Base-by-base conservation (phyloP, 2,888 invertebrate species). In the Limnephilus rhombicus region DNA sequence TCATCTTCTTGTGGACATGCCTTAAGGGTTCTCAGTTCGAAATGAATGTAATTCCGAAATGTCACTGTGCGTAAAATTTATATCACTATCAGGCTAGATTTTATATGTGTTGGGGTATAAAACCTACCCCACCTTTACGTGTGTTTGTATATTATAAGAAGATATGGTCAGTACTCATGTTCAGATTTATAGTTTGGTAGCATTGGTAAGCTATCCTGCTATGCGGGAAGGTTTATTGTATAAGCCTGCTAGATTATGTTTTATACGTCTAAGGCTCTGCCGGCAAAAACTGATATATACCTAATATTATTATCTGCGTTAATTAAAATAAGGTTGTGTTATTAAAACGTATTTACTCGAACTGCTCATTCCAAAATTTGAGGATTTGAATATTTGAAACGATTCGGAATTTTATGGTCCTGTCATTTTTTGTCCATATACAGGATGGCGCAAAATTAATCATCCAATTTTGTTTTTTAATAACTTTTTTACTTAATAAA, bases 51-150 rank as follows among this genome's bases (percentile, higher is more conserved):
- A 92, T 92, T 90, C 87, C 82, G 83, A 90, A 92, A 90, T 90
- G 92, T 90, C 92, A 90, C 92, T 34, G 86, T 68, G 90, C 90
- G 90, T 92, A 90, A 92, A 91, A 92, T 92, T 92, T 92, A 92
- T 92, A 92, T 87, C 89, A 90, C 92, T 80, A 90, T 90, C 90
- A 83, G 53, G 53, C 18, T 53, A 18, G 18, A 15, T 53, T 53
- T 80, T 45, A 45, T 45, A 45, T 45, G 45, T 45, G 45, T 45
- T 45, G 45, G 45, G 45, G 45, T 45, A 89, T 89, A 89, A 89
- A 89, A 80, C 29, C 37, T 89, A 89, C 88, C 37, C 68, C 37
- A 41, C 88, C 68, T 34, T 80, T 80, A 86, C n/a, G 45, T 45
- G 86, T 45, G 29, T 86, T n/a, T 45, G 49, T 86, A 86, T 86